A percentile compares a stretch with the other conserved stretches of the same genome.
Evolutionary conservation across 1,140 invertebrate species (phyloP).

Genomic region (Aphis gossypii): DNA sequence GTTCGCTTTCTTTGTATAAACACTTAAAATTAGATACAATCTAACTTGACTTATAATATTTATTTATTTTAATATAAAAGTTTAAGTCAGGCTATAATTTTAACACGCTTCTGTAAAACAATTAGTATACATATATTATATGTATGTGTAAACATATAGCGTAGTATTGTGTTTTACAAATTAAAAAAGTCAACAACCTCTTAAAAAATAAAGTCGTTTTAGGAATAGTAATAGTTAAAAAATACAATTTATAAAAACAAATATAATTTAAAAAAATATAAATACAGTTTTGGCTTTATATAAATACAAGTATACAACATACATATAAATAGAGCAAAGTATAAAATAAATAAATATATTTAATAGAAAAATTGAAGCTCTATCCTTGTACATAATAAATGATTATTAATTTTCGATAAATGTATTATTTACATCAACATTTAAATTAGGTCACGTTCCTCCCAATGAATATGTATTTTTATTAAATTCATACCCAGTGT

Average conservation of each 20-base stretch:
- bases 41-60: too few relatives aligned
- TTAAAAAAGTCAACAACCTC: too few relatives aligned
- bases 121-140: too few relatives aligned
- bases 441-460: neutral
- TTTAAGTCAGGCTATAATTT: neutral
- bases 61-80: neutral
- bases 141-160: too few relatives aligned
- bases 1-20: too few relatives aligned
- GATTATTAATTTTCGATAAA: neutral
- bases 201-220: too few relatives aligned
- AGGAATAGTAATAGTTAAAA: too few relatives aligned
- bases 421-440: neutral
- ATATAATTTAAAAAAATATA: neutral
- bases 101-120: neutral
- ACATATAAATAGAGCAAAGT: neutral
- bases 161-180: too few relatives aligned
- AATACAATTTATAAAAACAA: too few relatives aligned
- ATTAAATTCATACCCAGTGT: neutral
- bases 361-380: neutral
- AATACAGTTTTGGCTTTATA: neutral
- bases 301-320: neutral
- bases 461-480: slow-evolving; percentile 19
- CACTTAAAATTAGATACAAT: too few relatives aligned
- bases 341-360: neutral
- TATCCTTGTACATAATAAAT: neutral